These are phyloP conservation scores for Pollenia griseotomentosa DNA, from an alignment of 2,888 invertebrate species.

Conservation along the genomic window DNA sequence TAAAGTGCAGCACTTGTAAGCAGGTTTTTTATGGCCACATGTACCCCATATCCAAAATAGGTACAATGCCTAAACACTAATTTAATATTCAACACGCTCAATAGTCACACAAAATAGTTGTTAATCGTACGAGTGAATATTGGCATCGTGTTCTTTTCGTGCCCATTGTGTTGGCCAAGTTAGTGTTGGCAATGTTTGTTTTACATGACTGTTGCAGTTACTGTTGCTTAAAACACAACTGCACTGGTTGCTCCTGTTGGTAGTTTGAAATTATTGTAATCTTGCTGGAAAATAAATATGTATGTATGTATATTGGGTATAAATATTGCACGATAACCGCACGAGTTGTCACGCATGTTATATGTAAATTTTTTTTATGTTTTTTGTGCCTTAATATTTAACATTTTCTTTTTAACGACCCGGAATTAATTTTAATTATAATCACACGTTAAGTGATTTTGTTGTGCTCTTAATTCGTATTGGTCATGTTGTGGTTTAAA, in stretches of 20 bases:
- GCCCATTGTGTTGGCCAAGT: slow-evolving; percentile 31
- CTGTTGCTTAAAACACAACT: neutral
- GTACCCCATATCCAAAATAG: slow-evolving; percentile 21
- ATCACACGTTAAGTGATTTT: slow-evolving; percentile 42
- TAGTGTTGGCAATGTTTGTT: slow-evolving; percentile 48
- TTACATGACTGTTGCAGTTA: slow-evolving; percentile 8
- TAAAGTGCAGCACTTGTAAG: slow-evolving; percentile 25
- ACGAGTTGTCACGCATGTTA: slow-evolving; percentile 74
- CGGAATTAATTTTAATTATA: slow-evolving; percentile 64
- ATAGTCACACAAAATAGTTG: slow-evolving; percentile 18
- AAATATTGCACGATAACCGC: slow-evolving; percentile 72
- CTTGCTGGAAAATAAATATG: slow-evolving; percentile 35
- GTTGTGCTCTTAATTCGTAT: neutral
- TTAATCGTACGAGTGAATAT: slow-evolving; percentile 15
- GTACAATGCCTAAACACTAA: slow-evolving; percentile 45
- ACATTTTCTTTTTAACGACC: slow-evolving; percentile 44
- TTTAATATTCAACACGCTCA: slow-evolving; percentile 67
- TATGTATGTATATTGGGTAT: slow-evolving; percentile 21
- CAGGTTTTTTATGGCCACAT: slow-evolving; percentile 3
- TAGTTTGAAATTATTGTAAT: slow-evolving; percentile 52
- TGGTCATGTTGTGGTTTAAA: slow-evolving; percentile 7
- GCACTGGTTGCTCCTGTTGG: slow-evolving; percentile 31
- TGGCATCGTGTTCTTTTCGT: slow-evolving; percentile 40
- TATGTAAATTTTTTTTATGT: slow-evolving; percentile 48
- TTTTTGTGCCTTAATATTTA: slow-evolving; percentile 16